Base-by-base conservation (phyloP, 1,140 invertebrate genomes). In the Amphibalanus amphitrite region DNA sequence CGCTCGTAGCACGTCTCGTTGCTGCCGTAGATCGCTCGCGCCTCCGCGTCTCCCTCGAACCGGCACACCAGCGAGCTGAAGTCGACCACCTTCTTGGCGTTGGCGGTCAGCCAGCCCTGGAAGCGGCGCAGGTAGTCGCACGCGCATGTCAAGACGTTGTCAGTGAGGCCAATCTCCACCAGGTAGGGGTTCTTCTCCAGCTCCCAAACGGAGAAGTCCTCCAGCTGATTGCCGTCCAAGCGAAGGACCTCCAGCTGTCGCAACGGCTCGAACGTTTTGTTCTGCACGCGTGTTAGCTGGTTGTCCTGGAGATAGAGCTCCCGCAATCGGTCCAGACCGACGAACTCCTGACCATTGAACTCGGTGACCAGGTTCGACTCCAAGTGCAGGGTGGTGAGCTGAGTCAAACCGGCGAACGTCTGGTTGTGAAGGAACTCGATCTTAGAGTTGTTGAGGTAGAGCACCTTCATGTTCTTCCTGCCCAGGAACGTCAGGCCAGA, bases 251-350 rank as follows among this genome's bases (percentile, higher is more conserved):
- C 87, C 76, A 95, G 82, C 0, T 90, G 90, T 71, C 84, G 85
- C 33, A 95, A 80, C 13, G 88, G 86, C 29, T 88, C 78, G 72
- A 96, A 86, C 6, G 92, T 92, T 75, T 86, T 83, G 79, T 95
- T 93, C 33, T 85, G 86, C 73, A 96, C 89, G 77, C 84, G 84
- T 10, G 83, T 82, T 68, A 96, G 88, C 67, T 86, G 79, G 82
- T 96, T 96, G 77, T 93, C 89, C 76, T 94, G 90, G 74, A 96
- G 81, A 79, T 93, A 91, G 0, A 96, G 83, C 79, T 95, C 90
- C 75, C 88, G 85, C 72, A 95, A 79, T 71, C 89, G 86, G 13
- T 85, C 84, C 28, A 95, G 79, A 78, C 91, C 88, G 76, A 93
- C 90, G 78, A 96, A 95, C 80, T 96, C 93, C 79, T 88, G 93